These are phyloP conservation scores for Branchinecta lindahli DNA, from an alignment of 1,140 invertebrate genomes.

Conservation along the genomic window DNA sequence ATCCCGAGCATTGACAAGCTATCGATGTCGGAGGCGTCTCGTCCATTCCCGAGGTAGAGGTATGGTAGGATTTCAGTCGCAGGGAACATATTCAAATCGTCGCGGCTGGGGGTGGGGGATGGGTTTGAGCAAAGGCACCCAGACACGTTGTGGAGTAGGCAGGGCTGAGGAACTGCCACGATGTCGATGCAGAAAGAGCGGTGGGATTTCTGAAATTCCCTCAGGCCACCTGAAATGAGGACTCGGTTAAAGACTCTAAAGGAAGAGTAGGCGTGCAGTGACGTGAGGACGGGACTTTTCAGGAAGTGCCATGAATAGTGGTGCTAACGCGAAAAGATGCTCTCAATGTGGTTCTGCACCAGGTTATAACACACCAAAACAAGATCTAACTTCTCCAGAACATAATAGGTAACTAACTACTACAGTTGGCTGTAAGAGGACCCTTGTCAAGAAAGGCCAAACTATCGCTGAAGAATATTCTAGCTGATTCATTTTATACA, in stretches of 20 bases:
- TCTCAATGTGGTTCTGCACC: too few relatives aligned
- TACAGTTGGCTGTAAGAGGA: too few relatives aligned
- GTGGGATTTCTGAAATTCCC: constrained; percentile 30
- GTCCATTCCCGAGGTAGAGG: constrained; percentile 69
- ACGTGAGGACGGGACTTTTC: not conserved
- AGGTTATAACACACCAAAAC: too few relatives aligned
- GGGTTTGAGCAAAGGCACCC: constrained; percentile 20
- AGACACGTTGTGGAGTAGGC: not conserved
- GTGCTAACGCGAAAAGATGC: not conserved
- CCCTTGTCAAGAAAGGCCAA: too few relatives aligned
- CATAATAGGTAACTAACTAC: too few relatives aligned
- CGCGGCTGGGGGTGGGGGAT: constrained; percentile 20
- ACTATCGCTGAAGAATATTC: too few relatives aligned
- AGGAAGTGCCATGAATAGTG: not conserved
- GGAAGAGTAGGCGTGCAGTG: not conserved
- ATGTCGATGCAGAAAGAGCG: constrained; percentile 30
- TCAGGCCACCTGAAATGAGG: constrained; percentile 31
- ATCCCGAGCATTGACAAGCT: constrained; percentile 48
- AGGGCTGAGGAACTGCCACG: constrained; percentile 7
- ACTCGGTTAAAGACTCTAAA: not conserved
- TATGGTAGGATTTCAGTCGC: constrained; percentile 70
- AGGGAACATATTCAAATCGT: constrained; percentile 55
- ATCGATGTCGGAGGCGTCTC: constrained; percentile 57
- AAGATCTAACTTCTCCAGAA: too few relatives aligned
- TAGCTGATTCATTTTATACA: too few relatives aligned